phyloP scores from a whole-genome alignment of 2,797 vertebrate species.

The Odontamblyopus lacepedii region DNA sequence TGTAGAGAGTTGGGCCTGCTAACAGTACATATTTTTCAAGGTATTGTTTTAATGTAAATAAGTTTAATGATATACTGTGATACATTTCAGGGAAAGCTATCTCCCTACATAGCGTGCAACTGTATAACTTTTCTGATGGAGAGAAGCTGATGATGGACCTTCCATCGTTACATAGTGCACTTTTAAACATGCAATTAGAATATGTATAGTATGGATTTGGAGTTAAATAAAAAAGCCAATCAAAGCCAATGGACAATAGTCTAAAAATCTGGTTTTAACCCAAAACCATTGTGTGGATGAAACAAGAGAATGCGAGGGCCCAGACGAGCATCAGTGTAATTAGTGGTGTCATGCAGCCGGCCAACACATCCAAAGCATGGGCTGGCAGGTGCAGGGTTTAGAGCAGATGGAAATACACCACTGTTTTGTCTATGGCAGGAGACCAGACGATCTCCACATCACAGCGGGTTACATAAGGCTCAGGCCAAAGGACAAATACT shows the following conservation, averaged over 20 bases:
- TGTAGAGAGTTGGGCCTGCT: too few relatives aligned
- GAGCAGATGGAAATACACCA: constrained; percentile 57
- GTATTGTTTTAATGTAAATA: too few relatives aligned
- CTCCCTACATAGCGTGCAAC: too few relatives aligned
- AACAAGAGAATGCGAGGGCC: constrained; percentile 61
- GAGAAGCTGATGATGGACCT: too few relatives aligned
- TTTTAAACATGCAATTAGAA: too few relatives aligned
- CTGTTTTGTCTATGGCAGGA: constrained; percentile 39
- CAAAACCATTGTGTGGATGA: constrained; percentile 52
- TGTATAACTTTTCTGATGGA: too few relatives aligned
- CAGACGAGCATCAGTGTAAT: constrained; percentile 71
- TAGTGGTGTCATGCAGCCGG: constrained; percentile 65
- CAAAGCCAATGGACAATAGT: constrained; percentile 56
- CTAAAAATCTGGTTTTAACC: constrained; percentile 46
- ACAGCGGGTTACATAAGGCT: constrained; percentile 27
- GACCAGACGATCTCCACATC: constrained; percentile 30
- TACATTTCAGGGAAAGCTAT: too few relatives aligned
- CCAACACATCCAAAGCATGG: constrained; percentile 60
- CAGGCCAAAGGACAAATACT: constrained; percentile 5
- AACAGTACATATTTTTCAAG: too few relatives aligned
- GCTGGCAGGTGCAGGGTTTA: constrained; percentile 62
- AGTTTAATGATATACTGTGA: too few relatives aligned
- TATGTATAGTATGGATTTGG: too few relatives aligned
- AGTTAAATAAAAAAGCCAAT: constrained; percentile 1
- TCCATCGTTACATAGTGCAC: too few relatives aligned